Percentiles rank a stretch among this genome's conserved stretches.
Evolutionary conservation across 1,140 invertebrate genomes (phyloP).

Genomic region (Drosophila bipectinata): DNA sequence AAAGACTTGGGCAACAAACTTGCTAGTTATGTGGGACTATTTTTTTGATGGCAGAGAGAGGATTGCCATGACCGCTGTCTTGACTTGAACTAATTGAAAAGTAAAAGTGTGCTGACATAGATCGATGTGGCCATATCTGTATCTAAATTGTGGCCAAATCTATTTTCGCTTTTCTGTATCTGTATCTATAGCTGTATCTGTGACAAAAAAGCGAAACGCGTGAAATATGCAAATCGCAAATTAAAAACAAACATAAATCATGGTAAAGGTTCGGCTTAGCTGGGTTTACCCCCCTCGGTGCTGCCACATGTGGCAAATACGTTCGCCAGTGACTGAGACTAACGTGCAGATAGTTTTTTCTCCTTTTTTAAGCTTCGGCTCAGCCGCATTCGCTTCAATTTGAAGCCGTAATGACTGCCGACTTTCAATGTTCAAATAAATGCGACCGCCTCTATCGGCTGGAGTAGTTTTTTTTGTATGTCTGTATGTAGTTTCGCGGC

Average conservation of each 20-base stretch:
- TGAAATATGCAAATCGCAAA: slow-evolving; percentile 80
- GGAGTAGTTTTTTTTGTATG: slow-evolving; percentile 5
- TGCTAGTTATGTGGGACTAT: slow-evolving; percentile 25
- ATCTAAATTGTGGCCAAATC: slow-evolving; percentile 35
- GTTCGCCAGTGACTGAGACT: slow-evolving; percentile 49
- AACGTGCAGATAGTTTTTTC: slow-evolving; percentile 50
- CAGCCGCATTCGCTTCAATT: slow-evolving; percentile 67
- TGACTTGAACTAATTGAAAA: slow-evolving; percentile 67
- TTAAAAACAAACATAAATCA: slow-evolving; percentile 76
- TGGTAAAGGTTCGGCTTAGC: slow-evolving; percentile 35
- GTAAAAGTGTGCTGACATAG: slow-evolving; percentile 76
- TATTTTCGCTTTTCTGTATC: slow-evolving; percentile 25
- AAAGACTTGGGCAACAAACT: slow-evolving; percentile 75
- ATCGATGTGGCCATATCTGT: slow-evolving; percentile 58
- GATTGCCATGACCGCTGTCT: slow-evolving; percentile 44
- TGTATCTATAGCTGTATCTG: slow-evolving; percentile 39
- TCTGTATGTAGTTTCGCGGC: not conserved
- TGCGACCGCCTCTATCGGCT: slow-evolving; percentile 57
- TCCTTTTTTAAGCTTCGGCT: slow-evolving; percentile 33
- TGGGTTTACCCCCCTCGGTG: slow-evolving; percentile 17
- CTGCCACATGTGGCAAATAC: slow-evolving; percentile 73
- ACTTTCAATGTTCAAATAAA: slow-evolving; percentile 81
- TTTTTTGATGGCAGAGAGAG: slow-evolving; percentile 9
- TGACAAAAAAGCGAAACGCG: slow-evolving; percentile 75
- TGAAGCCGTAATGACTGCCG: slow-evolving; percentile 76